A percentile compares a stretch with the other conserved stretches of the same genome.
Evolutionary conservation across 2,113 vertebrate species (phyloP).

Genomic region (Neogale vison): DNA sequence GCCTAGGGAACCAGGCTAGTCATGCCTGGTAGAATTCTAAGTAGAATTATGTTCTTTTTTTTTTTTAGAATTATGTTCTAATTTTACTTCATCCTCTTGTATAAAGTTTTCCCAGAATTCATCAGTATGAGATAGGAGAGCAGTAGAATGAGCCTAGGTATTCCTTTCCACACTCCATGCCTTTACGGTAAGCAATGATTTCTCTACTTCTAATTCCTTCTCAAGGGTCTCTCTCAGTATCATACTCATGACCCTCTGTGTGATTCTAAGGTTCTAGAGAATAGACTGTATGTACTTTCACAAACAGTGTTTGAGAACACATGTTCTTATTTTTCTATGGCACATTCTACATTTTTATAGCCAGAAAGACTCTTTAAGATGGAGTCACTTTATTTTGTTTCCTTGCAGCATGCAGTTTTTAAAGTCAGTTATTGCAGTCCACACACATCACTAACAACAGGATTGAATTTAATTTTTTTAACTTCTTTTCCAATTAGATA

Average conservation of each 20-base stretch:
- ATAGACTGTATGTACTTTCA: neutral
- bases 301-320: neutral
- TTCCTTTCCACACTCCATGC: neutral
- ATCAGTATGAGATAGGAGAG: neutral
- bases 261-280: neutral
- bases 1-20: neutral
- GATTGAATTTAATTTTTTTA: conserved; percentile 64
- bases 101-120: neutral
- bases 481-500: conserved; percentile 40
- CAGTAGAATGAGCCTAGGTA: neutral
- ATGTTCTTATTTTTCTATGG: neutral
- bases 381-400: conserved; percentile 37
- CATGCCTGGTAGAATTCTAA: neutral
- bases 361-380: neutral
- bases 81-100: neutral
- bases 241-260: neutral
- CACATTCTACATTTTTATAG: conserved; percentile 34
- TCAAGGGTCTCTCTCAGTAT: neutral
- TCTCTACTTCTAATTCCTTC: neutral
- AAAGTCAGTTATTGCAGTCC: conserved; percentile 14
- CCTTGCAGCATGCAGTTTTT: neutral
- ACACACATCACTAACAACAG: conserved; percentile 30
- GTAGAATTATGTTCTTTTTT: neutral
- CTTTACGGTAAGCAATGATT: conserved; percentile 34
- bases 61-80: neutral